Base-by-base conservation (phyloP, 2,113 vertebrate genomes). In the Spilogale gracilis region DNA sequence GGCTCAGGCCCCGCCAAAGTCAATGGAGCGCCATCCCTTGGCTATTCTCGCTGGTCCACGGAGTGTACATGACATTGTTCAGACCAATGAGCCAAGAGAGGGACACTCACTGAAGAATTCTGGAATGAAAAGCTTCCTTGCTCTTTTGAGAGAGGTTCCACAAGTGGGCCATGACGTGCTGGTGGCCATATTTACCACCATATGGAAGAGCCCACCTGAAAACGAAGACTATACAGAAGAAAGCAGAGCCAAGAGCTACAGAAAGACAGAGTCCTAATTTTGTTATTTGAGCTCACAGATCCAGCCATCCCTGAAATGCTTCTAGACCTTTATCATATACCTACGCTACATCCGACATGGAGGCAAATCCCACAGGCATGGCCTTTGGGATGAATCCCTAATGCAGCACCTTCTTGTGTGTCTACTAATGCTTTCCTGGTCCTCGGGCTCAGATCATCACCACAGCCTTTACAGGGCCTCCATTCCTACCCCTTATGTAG, bases 331-430 rank as follows among this genome's bases (percentile, higher is more conserved):
- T 25, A 60, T 9, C 1, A 0, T 6, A 21, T 0, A 1, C 8
- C 6, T 25, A 3, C 2, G 9, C 10, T 20, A 14, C 27, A 23
- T 9, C n/a, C 13, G 5, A 8, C 5, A 45, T 27, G 0, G 18
- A 13, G 14, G 27, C 9, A 60, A 12, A 12, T 2, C 17, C 32
- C 6, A 23, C 18, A 2, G 0, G 48, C 78, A 25, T 50, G 0
- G 30, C 30, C 45, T 45, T 2, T 3, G 18, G 60, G 43, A 13
- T 5, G 14, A 1, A 52, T 5, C 27, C 52, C 10, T 21, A 60
- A 9, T 1, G 50, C 52, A 50, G 0, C 2, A 9, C n/a, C 30
- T 50, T 6, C 17, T 9, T 1, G 16, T 9, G 0, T 11, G 23
- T 9, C 88, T 8, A 27, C 43, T 4, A 76, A 50, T 4, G 3